Conservation (phyloP, 2,797 vertebrate species). For the Mareca penelope region DNA sequence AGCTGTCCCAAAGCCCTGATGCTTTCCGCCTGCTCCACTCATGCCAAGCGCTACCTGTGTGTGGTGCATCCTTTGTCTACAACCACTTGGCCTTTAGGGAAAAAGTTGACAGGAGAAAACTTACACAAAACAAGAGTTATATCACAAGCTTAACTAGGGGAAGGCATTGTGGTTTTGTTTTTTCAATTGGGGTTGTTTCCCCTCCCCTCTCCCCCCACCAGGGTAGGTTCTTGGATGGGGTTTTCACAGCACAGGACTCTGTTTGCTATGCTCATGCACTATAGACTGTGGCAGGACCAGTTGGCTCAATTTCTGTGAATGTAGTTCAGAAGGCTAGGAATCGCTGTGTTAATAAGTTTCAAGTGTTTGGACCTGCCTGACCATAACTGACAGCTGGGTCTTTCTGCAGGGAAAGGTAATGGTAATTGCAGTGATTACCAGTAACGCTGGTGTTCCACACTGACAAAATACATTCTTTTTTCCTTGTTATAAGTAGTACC, state of each 20-base stretch:
- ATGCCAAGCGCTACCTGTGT: accelerated
- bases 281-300: not conserved
- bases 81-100: not conserved
- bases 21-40: not conserved
- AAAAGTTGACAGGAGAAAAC: not conserved
- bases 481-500: not conserved
- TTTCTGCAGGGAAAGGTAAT: not conserved
- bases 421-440: not conserved
- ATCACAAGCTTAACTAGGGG: not conserved
- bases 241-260: not conserved
- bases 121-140: not conserved
- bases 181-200: not conserved
- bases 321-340: not conserved
- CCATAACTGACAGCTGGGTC: not conserved
- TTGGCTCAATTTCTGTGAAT: not conserved
- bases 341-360: not conserved
- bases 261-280: not conserved
- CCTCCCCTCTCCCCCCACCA: no score
- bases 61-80: not conserved
- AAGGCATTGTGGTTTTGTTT: not conserved
- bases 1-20: not conserved
- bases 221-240: not conserved
- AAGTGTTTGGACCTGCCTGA: not conserved
- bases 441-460: not conserved
- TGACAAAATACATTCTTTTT: not conserved